Evolutionary conservation across 2,113 vertebrate genomes (phyloP), one percentile per base, ranked within the genome.

Genomic region (Forbesichthys agassizii): DNA sequence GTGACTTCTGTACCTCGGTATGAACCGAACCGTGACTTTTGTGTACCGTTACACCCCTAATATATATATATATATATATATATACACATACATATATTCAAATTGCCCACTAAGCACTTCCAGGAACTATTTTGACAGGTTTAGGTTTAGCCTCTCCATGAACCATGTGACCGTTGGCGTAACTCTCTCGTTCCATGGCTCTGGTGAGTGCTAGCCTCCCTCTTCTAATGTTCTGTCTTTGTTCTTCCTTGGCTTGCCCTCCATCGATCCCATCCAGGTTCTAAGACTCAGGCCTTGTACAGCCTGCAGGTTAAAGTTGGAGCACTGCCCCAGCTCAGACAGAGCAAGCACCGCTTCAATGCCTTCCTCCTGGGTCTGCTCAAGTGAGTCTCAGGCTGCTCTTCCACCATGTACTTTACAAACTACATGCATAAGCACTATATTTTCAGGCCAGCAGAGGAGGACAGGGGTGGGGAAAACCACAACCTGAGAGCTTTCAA

Each of bases 321-420:
- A 0, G 90, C 92, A 18, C 87, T 98, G 74, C 84, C 93, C 0
- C 95, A 95, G 0, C 94, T 99, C 18, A 89, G 77, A 74, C 95
- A 91, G 86, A 87, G 84, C 87, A 93, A 93, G 3, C 95, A 96
- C 78, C 92, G 94, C 63, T 98, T 99, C 85, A 96, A 98, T 0
- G 94, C 96, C 51, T 99, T 99, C 52, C 90, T 99, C 73, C 89
- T 98, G 0, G 96, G 96, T 67, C 94, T 99, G 36, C 83, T 99
- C 70, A 99, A 99, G 97, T 99, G 88, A 95, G 95, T 86, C 42
- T 47, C 68, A 20, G 27, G 10, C 18, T 78, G 16, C 1, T 68
- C 6, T 65, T 65, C 18, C 65, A 58, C 9, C 42, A 12, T 65
- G 16, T 33, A 18, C 52, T 16, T 54, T 54, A 54, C 4, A 42